Evolutionary conservation across 1,140 invertebrate genomes (phyloP), one percentile per base, ranked within the genome.

Genomic region (Scylla paramamosain): DNA sequence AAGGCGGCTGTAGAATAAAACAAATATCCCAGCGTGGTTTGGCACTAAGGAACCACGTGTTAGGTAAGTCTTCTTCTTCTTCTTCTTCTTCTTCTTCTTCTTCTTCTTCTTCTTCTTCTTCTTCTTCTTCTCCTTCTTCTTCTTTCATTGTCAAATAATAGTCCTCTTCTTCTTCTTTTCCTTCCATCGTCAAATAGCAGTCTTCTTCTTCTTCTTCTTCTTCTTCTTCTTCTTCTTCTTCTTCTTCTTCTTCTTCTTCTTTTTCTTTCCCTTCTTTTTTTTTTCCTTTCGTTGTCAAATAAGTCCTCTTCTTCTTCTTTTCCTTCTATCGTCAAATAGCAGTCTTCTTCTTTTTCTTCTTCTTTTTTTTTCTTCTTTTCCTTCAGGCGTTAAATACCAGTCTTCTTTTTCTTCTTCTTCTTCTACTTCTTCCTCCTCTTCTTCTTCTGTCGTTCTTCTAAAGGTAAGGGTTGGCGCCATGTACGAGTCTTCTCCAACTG

Each of bases 321-420:
- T 77, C 67, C n/a, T n/a, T 77, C 67, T 77, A 12, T 77, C 67
- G 12, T n/a, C n/a, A 12, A 14, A 12, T 77, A 12, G 12, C 67
- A 14, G 12, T 77, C 67, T 77, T n/a, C n/a, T n/a, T 77, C 67
- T 77, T n/a, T 77, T n/a, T 77, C 67, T 77, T n/a, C n/a, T n/a
- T 77, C 67, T 77, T n/a, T 77, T n/a, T 77, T n/a, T 77, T n/a
- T 77, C 67, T 77, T n/a, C n/a, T n/a, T 77, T n/a, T 77, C 67
- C n/a, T n/a, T 77, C 67, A n/a, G n/a, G n/a, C n/a, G n/a, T n/a
- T n/a, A n/a, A n/a, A n/a, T n/a, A n/a, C n/a, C n/a, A n/a, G n/a
- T n/a, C n/a, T n/a, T n/a, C n/a, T n/a, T n/a, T n/a, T n/a, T n/a
- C n/a, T n/a, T n/a, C n/a, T n/a, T n/a, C n/a, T n/a, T n/a, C n/a